Percentiles rank a stretch among this genome's conserved stretches.
Conservation (phyloP, 2,797 vertebrate genomes). For the Typhlichthys eigenmanni region DNA sequence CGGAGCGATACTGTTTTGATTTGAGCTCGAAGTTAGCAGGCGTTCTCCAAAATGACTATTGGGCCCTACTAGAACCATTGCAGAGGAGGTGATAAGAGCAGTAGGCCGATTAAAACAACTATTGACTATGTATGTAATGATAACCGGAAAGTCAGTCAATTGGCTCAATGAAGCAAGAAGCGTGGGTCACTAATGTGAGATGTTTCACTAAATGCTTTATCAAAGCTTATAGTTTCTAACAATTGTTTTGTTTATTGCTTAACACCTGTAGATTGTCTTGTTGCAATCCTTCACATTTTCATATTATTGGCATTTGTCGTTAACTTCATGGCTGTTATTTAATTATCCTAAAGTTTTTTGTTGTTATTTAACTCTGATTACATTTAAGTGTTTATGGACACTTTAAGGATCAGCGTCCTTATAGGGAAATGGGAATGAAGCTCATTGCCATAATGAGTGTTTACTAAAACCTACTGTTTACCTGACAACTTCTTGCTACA, state of each 20-base stretch:
- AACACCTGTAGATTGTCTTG: too few relatives aligned
- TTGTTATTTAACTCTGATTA: too few relatives aligned
- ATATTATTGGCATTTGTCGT: too few relatives aligned
- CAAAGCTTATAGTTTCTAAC: too few relatives aligned
- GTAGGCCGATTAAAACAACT: constrained; percentile 76
- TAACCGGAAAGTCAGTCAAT: constrained; percentile 67
- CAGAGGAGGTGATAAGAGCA: constrained; percentile 76
- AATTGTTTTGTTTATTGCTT: too few relatives aligned
- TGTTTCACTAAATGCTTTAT: constrained; percentile 4
- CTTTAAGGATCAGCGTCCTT: too few relatives aligned
- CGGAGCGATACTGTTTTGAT: too few relatives aligned
- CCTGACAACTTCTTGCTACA: constrained; percentile 68
- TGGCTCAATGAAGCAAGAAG: constrained; percentile 30
- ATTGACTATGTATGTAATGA: constrained; percentile 69
- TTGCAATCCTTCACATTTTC: too few relatives aligned
- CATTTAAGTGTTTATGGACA: too few relatives aligned
- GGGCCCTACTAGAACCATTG: constrained; percentile 73
- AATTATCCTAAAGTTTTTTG: too few relatives aligned
- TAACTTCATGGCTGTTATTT: too few relatives aligned
- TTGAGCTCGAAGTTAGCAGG: too few relatives aligned
- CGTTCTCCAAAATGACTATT: constrained; percentile 51
- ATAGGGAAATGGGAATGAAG: neutral
- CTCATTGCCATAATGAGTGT: neutral
- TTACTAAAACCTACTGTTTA: constrained; percentile 64
- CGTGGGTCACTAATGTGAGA: constrained; percentile 2